A percentile compares a stretch with the other conserved stretches of the same genome.
phyloP scores from a whole-genome alignment of 1,140 invertebrate genomes.

The Vanessa tameamea region DNA sequence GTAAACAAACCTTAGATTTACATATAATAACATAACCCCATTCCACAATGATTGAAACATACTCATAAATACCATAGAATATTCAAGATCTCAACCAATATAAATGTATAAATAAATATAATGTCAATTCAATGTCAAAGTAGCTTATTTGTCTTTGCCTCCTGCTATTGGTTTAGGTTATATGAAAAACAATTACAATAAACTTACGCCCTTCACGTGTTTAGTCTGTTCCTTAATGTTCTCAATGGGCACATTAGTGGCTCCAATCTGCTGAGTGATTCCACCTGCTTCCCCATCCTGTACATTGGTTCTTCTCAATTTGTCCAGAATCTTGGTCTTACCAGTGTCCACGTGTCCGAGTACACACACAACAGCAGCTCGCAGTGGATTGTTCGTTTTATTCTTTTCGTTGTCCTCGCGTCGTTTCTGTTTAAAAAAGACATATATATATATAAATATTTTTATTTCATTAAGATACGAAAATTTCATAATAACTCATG shows the following conservation, averaged over 20 bases:
- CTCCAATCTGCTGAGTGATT: conserved; percentile 99
- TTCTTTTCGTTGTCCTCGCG: conserved; percentile 92
- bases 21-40: too few species aligned
- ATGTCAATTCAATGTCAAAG: too few species aligned
- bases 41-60: too few species aligned
- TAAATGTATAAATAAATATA: too few species aligned
- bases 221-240: conserved; percentile 97
- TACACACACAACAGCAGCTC: conserved; percentile 98
- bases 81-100: too few species aligned
- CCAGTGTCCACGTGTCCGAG: conserved; percentile 99
- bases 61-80: too few species aligned
- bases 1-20: too few species aligned
- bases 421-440: conserved; percentile 83
- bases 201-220: conserved; percentile 93
- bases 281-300: conserved; percentile 99
- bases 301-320: conserved; percentile 95
- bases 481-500: too few species aligned
- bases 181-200: not conserved
- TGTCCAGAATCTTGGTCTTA: conserved; percentile 99
- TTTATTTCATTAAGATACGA: too few species aligned
- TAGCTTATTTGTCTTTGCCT: too few species aligned
- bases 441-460: too few species aligned
- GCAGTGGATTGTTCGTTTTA: conserved; percentile 87
- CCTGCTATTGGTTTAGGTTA: too few species aligned
- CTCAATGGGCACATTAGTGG: conserved; percentile 99